Percentiles rank a stretch among this genome's conserved stretches.
These are phyloP conservation scores for Drosophila watanabei DNA, from an alignment of 1,140 invertebrate genomes.

Conservation along the genomic window DNA sequence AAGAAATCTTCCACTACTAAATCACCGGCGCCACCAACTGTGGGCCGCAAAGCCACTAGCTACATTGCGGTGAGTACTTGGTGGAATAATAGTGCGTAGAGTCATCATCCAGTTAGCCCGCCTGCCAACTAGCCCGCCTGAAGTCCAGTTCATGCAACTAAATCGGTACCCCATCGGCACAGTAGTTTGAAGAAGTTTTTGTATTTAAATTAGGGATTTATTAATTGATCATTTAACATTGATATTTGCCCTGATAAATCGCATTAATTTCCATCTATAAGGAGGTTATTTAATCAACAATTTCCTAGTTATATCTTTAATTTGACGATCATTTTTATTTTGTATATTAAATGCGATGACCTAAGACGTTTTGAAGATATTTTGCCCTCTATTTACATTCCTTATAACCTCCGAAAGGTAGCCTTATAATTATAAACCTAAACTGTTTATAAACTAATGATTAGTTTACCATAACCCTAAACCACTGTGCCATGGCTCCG, in stretches of 20 bases:
- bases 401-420: no score
- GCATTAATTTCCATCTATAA: no score
- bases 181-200: background rate
- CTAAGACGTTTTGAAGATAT: no score
- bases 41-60: slow-evolving; percentile 88
- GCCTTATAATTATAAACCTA: no score
- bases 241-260: no score
- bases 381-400: no score
- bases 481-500: slow-evolving; percentile 22
- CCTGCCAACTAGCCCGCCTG: slow-evolving; percentile 40
- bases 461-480: background rate
- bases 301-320: no score
- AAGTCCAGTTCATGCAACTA: slow-evolving; percentile 27
- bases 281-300: no score
- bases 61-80: slow-evolving; percentile 87
- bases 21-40: slow-evolving; percentile 86
- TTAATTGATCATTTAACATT: no score
- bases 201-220: background rate
- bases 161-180: slow-evolving; percentile 3
- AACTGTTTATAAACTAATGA: background rate
- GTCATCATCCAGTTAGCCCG: slow-evolving; percentile 44
- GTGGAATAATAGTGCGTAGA: slow-evolving; percentile 79
- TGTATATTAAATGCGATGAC: no score
- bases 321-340: no score
- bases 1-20: slow-evolving; percentile 83